A percentile compares a stretch with the other conserved stretches of the same genome.
Evolutionary conservation across 1,140 invertebrate species (phyloP).

Genomic region (Oscheius sp.): DNA sequence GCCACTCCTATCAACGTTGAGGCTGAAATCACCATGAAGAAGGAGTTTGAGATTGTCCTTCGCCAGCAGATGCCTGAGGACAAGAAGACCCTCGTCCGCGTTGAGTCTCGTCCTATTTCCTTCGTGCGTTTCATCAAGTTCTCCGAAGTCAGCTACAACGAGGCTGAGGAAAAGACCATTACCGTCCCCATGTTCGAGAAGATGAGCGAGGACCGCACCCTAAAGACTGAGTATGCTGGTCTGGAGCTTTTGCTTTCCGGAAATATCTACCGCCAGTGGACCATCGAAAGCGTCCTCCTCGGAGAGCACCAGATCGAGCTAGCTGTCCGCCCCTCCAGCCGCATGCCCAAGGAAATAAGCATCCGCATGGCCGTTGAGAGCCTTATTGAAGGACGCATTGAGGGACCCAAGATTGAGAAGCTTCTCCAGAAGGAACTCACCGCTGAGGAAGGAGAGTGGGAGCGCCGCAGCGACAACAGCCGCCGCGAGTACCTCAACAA

Average conservation of each 20-base stretch:
- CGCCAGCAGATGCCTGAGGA: constrained; percentile 20
- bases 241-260: constrained; percentile 2
- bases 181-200: constrained; percentile 22
- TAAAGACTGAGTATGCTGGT: constrained; percentile 1
- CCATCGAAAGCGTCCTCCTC: constrained; percentile 16
- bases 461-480: neutral
- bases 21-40: constrained; percentile 14
- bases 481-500: constrained; percentile 32
- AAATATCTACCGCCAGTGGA: constrained; percentile 2
- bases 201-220: neutral
- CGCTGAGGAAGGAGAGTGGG: constrained; percentile 19
- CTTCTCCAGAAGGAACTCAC: constrained; percentile 21
- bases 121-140: constrained; percentile 25
- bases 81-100: constrained; percentile 38
- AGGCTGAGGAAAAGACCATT: constrained; percentile 43
- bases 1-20: constrained; percentile 37
- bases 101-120: constrained; percentile 35
- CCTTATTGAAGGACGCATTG: neutral
- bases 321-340: constrained; percentile 1
- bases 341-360: neutral
- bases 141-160: constrained; percentile 22
- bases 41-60: constrained; percentile 14
- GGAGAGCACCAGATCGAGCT: constrained; percentile 28
- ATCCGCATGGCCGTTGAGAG: neutral
- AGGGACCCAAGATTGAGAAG: constrained; percentile 4